Base-by-base conservation (phyloP, 2,113 vertebrate genomes). In the Uria aalge region DNA sequence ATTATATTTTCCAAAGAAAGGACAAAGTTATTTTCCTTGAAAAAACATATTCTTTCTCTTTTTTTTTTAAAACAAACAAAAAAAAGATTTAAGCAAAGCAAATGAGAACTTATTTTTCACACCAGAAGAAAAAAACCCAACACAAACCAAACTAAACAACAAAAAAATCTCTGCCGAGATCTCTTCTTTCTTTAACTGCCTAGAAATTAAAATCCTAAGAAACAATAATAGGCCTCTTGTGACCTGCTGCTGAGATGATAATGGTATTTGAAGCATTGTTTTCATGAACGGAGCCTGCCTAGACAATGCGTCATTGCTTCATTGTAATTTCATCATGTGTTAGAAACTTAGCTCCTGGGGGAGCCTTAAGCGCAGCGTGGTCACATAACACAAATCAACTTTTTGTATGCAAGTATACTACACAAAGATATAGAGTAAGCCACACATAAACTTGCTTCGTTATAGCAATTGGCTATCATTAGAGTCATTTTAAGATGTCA, bases 171-270 rank as follows among this genome's bases (percentile, higher is more conserved):
- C 11, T 73, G 19, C 27, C 50, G 52, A 77, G 48, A 67, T 30
- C 13, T 15, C 30, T 23, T 92, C 69, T 85, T 90, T 41, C 20
- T 85, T 87, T 74, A 91, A 75, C 21, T 60, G 47, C 12, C 22
- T 56, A 27, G 81, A 92, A 96, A 77, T 41, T 32, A 74, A 90
- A 92, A 78, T 45, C 34, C 8, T 73, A 18, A 74, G 59, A 75
- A 96, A 55, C 12, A 66, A 48, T 77, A 84, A 77, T 68, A 80
- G 15, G 15, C 11, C 52, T 77, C 60, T 78, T 84, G 68, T 67
- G 83, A 89, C 34, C 27, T 93, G 38, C 55, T 86, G 59, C 68
- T 90, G 88, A 96, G 60, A 88, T 81, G 52, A 92, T 81, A 92
- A 91, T 84, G 23, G 40, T 64, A 89, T 78, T 48, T 84, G 64